Evolutionary conservation across 2,888 invertebrate genomes (phyloP).

Genomic region (Anorthoa munda): DNA sequence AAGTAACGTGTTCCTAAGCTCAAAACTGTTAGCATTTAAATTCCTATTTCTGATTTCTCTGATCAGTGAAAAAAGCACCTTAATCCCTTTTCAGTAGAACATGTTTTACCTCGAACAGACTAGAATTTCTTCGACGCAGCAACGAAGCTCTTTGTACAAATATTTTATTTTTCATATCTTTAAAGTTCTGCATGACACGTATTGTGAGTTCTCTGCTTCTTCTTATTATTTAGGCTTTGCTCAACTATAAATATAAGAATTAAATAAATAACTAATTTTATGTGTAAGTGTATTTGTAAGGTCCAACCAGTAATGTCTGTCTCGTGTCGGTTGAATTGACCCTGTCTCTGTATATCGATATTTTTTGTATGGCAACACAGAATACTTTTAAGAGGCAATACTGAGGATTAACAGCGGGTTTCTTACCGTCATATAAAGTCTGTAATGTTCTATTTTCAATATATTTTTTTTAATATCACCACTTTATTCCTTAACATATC

Average conservation of each 20-base stretch:
- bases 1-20: background rate
- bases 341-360: conserved; percentile 74
- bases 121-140: conserved; percentile 65
- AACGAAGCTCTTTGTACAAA: conserved; percentile 57
- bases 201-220: conserved; percentile 81
- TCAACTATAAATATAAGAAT: conserved; percentile 68
- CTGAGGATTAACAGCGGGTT: background rate
- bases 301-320: conserved; percentile 72
- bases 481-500: too few relatives aligned
- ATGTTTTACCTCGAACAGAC: conserved; percentile 70
- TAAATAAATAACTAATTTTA: conserved; percentile 55
- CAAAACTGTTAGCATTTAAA: conserved; percentile 1
- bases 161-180: conserved; percentile 54
- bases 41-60: background rate
- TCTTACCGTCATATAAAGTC: too few relatives aligned
- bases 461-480: background rate
- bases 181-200: conserved; percentile 73
- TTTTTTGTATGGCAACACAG: conserved; percentile 74
- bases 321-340: conserved; percentile 82
- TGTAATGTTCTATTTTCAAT: background rate
- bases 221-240: conserved; percentile 89
- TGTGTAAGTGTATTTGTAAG: conserved; percentile 58
- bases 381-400: conserved; percentile 57
- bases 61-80: conserved; percentile 4
- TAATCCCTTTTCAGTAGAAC: conserved; percentile 57